A percentile compares a stretch with the other conserved stretches of the same genome.
phyloP scores from a whole-genome alignment of 2,888 invertebrate genomes.

The Cryptosula pallasiana region DNA sequence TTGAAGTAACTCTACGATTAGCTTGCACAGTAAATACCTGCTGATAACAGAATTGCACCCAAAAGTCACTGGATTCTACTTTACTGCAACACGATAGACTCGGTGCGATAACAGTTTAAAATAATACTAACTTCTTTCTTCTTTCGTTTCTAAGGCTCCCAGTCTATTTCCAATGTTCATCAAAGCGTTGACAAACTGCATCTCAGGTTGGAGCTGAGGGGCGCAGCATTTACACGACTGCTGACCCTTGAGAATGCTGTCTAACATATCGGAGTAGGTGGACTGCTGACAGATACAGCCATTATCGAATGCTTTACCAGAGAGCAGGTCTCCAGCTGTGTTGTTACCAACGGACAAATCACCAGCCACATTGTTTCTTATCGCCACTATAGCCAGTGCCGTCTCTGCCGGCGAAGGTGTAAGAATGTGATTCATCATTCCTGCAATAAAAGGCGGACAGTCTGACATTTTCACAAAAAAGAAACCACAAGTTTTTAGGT shows the following conservation, averaged over 20 bases:
- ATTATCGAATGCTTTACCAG: conserved; percentile 92
- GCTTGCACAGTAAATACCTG: no score
- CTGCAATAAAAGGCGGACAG: not conserved
- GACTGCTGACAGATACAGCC: conserved; percentile 74
- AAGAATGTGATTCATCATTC: not conserved
- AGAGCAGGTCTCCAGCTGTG: conserved; percentile 72
- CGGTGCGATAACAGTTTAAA: no score
- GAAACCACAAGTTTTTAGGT: no score
- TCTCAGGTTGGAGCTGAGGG: conserved; percentile 73
- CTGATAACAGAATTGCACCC: no score
- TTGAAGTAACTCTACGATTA: no score
- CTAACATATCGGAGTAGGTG: conserved; percentile 56
- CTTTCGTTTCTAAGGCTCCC: conserved; percentile 76
- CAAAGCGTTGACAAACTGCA: conserved; percentile 79
- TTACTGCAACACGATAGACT: no score
- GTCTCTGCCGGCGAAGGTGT: not conserved
- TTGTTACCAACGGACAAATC: not conserved
- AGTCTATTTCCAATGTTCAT: conserved; percentile 79
- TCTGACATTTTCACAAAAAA: no score
- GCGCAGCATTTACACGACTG: conserved; percentile 53
- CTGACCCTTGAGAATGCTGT: not conserved
- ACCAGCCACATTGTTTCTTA: not conserved
- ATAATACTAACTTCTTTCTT: conserved; percentile 68
- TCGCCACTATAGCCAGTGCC: not conserved
- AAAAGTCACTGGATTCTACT: no score